Percentiles rank a stretch among this genome's conserved stretches.
These are phyloP conservation scores for Vimba vimba DNA, from an alignment of 2,113 vertebrate species.

Conservation along the genomic window DNA sequence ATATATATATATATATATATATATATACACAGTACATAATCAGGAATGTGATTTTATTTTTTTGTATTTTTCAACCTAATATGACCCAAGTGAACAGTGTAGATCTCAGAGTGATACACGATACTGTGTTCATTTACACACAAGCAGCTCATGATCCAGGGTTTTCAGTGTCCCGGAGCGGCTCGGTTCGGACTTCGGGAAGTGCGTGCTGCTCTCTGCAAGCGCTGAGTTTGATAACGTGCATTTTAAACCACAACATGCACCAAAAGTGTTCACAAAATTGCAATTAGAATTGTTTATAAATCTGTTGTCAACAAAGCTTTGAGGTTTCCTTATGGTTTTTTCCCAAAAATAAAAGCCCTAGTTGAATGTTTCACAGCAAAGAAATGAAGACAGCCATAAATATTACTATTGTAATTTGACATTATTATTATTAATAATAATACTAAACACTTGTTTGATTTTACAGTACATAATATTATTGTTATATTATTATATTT, in stretches of 20 bases:
- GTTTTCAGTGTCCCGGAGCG: background rate
- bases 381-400: background rate
- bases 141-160: background rate
- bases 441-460: no score
- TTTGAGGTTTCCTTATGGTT: background rate
- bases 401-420: no score
- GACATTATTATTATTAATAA: no score
- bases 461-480: no score
- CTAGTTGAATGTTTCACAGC: background rate
- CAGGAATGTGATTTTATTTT: no score
- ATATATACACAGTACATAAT: background rate
- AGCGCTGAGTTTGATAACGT: no score
- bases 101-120: background rate
- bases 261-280: background rate
- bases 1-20: background rate
- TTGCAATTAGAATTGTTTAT: background rate
- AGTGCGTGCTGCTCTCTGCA: no score
- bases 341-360: background rate
- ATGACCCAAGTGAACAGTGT: background rate
- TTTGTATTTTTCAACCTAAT: background rate
- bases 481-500: no score
- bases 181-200: background rate
- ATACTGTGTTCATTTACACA: background rate
- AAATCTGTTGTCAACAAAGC: background rate
- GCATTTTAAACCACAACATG: no score